A percentile compares a stretch with the other conserved stretches of the same genome.
Evolutionary conservation across 1,140 invertebrate species (phyloP).

Genomic region (Drosophila pachea): DNA sequence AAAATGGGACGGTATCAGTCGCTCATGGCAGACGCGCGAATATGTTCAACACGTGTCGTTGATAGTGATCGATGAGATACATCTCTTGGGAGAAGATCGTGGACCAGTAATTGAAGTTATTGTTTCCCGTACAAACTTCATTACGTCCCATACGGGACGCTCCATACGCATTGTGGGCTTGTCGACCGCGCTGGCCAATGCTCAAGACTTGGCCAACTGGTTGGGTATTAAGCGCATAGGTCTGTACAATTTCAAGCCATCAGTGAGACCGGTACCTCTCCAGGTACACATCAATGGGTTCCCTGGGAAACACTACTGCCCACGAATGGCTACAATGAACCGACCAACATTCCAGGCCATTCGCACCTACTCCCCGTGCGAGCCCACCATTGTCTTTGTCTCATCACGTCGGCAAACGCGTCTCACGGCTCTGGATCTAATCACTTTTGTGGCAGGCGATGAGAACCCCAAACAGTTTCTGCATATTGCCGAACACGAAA

Average conservation of each 20-base stretch:
- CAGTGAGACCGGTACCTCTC: constrained; percentile 97
- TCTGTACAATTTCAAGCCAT: constrained; percentile 98
- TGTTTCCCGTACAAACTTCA: constrained; percentile 94
- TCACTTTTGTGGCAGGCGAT: constrained; percentile 94
- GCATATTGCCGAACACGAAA: constrained; percentile 91
- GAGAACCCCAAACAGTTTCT: constrained; percentile 97
- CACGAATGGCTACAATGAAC: constrained; percentile 99
- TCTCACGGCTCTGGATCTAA: constrained; percentile 97
- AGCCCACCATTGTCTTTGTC: constrained; percentile 97
- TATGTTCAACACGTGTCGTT: constrained; percentile 96
- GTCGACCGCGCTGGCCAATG: constrained; percentile 98
- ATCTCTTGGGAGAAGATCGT: constrained; percentile 94
- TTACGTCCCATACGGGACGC: constrained; percentile 89
- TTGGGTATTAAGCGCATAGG: constrained; percentile 93
- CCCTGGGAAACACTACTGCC: constrained; percentile 97
- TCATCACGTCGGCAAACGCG: constrained; percentile 98
- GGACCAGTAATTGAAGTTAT: constrained; percentile 92
- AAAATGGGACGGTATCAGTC: constrained; percentile 99
- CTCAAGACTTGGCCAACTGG: constrained; percentile 98
- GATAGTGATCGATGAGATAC: constrained; percentile 99
- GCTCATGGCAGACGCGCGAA: constrained; percentile 97
- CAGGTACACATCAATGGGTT: constrained; percentile 95
- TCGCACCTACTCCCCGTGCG: constrained; percentile 91
- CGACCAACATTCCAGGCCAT: constrained; percentile 98
- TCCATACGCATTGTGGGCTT: constrained; percentile 94